phyloP scores from a whole-genome alignment of 2,888 invertebrate species.

The Pantelozetes paolii region DNA sequence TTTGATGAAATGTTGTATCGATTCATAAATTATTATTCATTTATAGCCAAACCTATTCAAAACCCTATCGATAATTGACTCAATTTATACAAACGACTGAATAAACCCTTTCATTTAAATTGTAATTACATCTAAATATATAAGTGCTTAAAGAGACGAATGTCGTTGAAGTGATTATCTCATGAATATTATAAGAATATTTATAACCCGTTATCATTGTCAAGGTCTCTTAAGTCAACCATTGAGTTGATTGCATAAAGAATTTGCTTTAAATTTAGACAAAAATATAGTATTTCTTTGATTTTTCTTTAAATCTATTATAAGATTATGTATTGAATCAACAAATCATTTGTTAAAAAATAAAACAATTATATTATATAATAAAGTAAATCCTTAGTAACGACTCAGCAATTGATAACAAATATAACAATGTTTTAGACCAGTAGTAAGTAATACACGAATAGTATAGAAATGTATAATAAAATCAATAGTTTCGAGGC shows the following conservation, averaged over 20 bases:
- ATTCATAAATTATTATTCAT: no score
- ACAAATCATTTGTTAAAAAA: not conserved
- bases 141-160: no score
- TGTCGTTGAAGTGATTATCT: not conserved
- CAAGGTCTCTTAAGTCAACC: not conserved
- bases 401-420: not conserved
- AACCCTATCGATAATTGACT: no score
- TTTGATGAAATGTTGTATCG: not conserved
- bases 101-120: no score
- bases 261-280: not conserved
- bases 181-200: not conserved
- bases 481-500: constrained; percentile 18
- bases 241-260: no score
- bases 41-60: no score
- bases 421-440: not conserved
- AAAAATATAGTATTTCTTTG: not conserved
- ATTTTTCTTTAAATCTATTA: not conserved
- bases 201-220: constrained; percentile 7
- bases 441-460: not conserved
- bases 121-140: no score
- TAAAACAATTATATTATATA: not conserved
- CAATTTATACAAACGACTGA: no score
- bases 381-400: not conserved
- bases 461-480: not conserved
- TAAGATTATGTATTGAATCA: no score